Conservation (phyloP, 1,140 invertebrate species). For the Tribolium castaneum region DNA sequence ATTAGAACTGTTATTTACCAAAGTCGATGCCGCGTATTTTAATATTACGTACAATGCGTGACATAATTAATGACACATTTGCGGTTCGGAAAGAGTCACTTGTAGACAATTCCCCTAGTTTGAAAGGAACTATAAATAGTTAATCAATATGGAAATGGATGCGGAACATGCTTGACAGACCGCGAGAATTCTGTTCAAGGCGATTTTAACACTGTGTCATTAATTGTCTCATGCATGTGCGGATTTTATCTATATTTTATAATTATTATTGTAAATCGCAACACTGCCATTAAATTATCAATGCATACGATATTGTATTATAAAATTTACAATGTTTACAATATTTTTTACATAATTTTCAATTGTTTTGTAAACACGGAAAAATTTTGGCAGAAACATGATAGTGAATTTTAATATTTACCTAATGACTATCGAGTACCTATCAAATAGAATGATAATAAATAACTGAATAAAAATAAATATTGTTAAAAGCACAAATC, state of each 20-base stretch:
- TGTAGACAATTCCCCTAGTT: slow-evolving; percentile 10
- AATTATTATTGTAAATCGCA: slow-evolving; percentile 15
- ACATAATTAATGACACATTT: slow-evolving; percentile 15
- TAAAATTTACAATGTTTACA: slow-evolving; percentile 30
- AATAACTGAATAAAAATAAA: slow-evolving; percentile 2
- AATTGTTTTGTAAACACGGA: slow-evolving; percentile 14
- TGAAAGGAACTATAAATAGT: slow-evolving; percentile 23
- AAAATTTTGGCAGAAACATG: slow-evolving; percentile 6
- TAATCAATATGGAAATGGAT: slow-evolving; percentile 17
- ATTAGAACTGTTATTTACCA: slow-evolving; percentile 14
- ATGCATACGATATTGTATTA: slow-evolving; percentile 19
- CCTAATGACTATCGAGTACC: slow-evolving; percentile 21
- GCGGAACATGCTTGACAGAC: slow-evolving; percentile 10
- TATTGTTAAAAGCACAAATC: slow-evolving; percentile 19
- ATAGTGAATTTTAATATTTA: slow-evolving; percentile 18
- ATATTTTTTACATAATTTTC: slow-evolving; percentile 9
- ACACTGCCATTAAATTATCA: slow-evolving; percentile 34
- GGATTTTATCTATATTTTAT: slow-evolving; percentile 21
- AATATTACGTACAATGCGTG: slow-evolving; percentile 19
- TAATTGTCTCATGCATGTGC: neutral
- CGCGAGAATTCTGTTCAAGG: neutral
- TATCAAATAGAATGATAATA: slow-evolving; percentile 15
- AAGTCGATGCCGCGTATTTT: slow-evolving; percentile 15
- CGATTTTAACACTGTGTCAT: slow-evolving; percentile 8
- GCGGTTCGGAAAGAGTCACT: neutral